Evolutionary conservation across 1,140 invertebrate genomes (phyloP), one percentile per base, ranked within the genome.

Genomic region (Odontomachus brunneus): DNA sequence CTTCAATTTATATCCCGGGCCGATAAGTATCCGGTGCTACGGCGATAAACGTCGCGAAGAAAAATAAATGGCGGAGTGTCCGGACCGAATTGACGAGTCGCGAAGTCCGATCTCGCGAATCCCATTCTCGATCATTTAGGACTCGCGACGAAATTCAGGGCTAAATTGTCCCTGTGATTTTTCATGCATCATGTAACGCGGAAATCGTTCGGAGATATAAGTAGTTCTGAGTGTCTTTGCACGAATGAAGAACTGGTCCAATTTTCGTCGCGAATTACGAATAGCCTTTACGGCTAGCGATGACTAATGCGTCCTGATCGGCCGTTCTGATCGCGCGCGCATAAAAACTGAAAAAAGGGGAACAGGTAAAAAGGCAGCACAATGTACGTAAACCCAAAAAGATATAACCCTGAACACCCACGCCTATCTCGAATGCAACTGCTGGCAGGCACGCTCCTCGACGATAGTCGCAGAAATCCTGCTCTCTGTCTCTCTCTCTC

Each of bases 11-110:
- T 22, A 60, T 15, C 57, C 29, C 44, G 59, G 2, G 3, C 5
- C 49, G 73, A 65, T 76, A 76, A 76, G 65, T 76, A 66, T 76
- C 73, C 26, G 60, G n/a, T 38, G 48, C 7, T 29, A 33, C 2
- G 3, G 60, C 24, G 22, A 51, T 48, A 33, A 75, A 49, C 59
- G 22, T 26, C 14, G 57, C 38, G 38, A 44, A 44, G n/a, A n/a
- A 44, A 44, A 44, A 44, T 44, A 11, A 44, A 44, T 33, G 29
- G 29, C 29, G 4, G 29, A 33, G 38, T 11, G 38, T 44, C 38
- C 38, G 38, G 3, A 0, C 9, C 38, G 38, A 11, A 44, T 44
- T 44, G 9, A 44, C 38, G 9, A 7, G 38, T 44, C 38, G 38
- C 3, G 9, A 44, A 11, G 9, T 44, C n/a, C 38, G 38, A 11